Evolutionary conservation across 2,797 vertebrate genomes (phyloP), one percentile per base, ranked within the genome.

Genomic region (Spinibarbus caldwelli): DNA sequence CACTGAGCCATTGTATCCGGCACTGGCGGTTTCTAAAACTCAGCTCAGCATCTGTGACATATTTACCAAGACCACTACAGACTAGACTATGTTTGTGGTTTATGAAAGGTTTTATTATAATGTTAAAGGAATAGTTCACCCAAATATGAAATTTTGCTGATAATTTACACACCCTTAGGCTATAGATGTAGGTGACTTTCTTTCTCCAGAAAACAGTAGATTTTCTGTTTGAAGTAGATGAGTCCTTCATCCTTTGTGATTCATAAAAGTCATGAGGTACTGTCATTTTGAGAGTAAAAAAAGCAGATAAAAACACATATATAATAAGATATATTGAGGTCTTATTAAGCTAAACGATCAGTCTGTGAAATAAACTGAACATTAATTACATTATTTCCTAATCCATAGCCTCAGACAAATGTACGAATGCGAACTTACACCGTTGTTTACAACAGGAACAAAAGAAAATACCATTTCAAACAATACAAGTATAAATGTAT

Each of bases 1-100:
- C 82, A 88, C 86, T 8, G 90, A 90, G 54, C 93, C 94, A 4
- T 90, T 96, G 3, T 94, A 92, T 86, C 95, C 91, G 9, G 92
- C 91, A 0, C 80, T 93, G 83, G 89, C 89, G 1, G 88, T 88
- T 57, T 90, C 90, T 43, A 93, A 91, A 86, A 88, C 89, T 0
- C 77, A 83, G 31, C 82, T 93, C 21, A 73, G 79, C 29, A 64
- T 93, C 66, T 87, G 88, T n/a, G 78, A 91, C 23, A 70, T 92
- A 38, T 92, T 88, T 80, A 78, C 82, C 14, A 43, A 54, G 82
- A 19, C 54, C 29, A 5, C 29, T 19, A 5, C 59, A 67, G 78
- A 88, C 23, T 84, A 86, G 26, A 49, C 14, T 41, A 1, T 15
- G 8, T 71, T 31, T 80, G n/a, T 34, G 29, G 0, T 29, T 82